These are phyloP conservation scores for Eristalis tenax DNA, from an alignment of 2,888 invertebrate genomes.

Conservation along the genomic window DNA sequence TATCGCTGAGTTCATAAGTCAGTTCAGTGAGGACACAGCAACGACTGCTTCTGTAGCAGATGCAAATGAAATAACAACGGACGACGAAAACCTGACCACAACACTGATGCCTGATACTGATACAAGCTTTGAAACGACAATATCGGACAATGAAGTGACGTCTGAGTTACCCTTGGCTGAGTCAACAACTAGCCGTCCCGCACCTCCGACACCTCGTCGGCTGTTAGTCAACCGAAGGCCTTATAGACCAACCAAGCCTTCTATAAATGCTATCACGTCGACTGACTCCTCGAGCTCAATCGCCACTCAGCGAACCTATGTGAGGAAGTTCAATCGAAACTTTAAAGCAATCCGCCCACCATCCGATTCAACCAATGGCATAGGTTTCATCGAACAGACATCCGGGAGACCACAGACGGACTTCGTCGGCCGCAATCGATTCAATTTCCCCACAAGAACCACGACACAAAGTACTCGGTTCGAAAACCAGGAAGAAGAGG, in stretches of 20 bases:
- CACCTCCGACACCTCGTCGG: conserved; percentile 60
- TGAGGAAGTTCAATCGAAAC: conserved; percentile 64
- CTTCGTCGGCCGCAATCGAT: conserved; percentile 70
- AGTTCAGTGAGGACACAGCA: background rate
- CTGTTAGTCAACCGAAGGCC: conserved; percentile 77
- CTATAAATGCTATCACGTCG: conserved; percentile 44
- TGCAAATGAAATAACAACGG: background rate
- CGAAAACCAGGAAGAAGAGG: conserved; percentile 65
- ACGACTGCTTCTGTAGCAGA: background rate
- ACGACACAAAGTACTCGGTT: background rate
- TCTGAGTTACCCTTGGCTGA: background rate
- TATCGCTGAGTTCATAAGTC: conserved; percentile 46
- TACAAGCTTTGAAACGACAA: background rate
- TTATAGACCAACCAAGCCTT: conserved; percentile 73
- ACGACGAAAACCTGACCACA: background rate
- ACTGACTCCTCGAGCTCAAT: conserved; percentile 23
- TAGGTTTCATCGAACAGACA: conserved; percentile 27
- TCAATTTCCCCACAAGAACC: conserved; percentile 71
- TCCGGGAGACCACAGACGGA: conserved; percentile 11
- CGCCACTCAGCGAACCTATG: conserved; percentile 37
- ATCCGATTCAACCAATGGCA: conserved; percentile 36
- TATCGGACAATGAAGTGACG: background rate
- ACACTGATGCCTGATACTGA: background rate
- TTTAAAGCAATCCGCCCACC: conserved; percentile 59
- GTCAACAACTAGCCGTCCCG: background rate